Evolutionary conservation across 1,140 invertebrate genomes (phyloP), one percentile per base, ranked within the genome.

Genomic region (Hermetia illucens): DNA sequence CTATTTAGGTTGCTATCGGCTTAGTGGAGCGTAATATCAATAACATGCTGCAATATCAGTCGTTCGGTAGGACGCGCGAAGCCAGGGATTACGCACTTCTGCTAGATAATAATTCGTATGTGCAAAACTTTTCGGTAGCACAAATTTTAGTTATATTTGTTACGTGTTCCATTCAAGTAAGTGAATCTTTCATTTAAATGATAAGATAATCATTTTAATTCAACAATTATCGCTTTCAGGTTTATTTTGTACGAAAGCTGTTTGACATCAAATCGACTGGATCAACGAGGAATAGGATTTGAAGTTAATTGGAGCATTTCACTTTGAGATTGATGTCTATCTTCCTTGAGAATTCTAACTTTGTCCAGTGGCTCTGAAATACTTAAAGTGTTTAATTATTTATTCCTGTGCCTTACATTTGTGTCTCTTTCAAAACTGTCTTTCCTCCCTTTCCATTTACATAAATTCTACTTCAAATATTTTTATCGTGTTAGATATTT

Each of bases 211-310:
- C 12, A 12, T 3, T 4, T 5, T 18, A 17, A 25, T 30, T 5
- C 16, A n/a, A 30, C 18, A 4, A 8, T 33, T 33, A 16, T 15
- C 3, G n/a, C 10, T 48, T 83, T 21, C 82, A 93, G 69, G 84
- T 92, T 1, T 89, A 79, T 55, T 91, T 91, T 63, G 78, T 94
- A 8, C 72, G 81, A 44, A 85, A 86, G 65, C 64, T 94, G 3
- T 94, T 94, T 58, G 78, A 87, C 44, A 73, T 77, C 0, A 82
- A 79, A 52, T 17, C 39, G 2, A 29, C 46, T 6, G 38, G 41
- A 2, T 41, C 36, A 30, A 50, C 53, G 2, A 56, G 48, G 35
- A 52, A 46, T 32, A 51, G 57, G 6, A 61, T 61, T 39, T 61
- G n/a, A n/a, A n/a, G n/a, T n/a, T n/a, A n/a, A n/a, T n/a, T n/a